Percentiles rank a stretch among this genome's conserved stretches.
Conservation (phyloP, 2,888 invertebrate genomes). For the Cephus spinipes region DNA sequence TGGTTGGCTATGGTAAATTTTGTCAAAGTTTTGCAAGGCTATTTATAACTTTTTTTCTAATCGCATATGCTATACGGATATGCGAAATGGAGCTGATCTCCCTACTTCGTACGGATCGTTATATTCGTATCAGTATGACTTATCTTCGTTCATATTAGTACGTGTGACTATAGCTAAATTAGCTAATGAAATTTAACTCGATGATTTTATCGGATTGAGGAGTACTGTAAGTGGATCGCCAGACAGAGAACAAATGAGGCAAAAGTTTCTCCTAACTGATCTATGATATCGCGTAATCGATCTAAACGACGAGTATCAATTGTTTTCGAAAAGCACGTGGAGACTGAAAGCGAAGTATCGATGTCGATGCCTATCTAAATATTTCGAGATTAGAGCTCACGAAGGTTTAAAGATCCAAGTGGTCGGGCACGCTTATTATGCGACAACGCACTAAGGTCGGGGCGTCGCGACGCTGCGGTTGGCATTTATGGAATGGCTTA, state of each 20-base stretch:
- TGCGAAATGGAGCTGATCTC: no score
- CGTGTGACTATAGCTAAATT: neutral
- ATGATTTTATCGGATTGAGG: neutral
- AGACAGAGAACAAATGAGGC: neutral
- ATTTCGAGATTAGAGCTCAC: neutral
- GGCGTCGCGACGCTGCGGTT: neutral
- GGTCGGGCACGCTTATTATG: neutral
- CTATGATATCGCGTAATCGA: neutral
- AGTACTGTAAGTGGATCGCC: neutral
- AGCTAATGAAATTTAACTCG: neutral
- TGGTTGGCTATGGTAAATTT: no score
- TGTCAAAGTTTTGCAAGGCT: no score
- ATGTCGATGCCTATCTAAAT: neutral
- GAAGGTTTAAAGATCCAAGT: neutral
- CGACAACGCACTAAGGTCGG: neutral
- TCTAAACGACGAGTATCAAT: neutral
- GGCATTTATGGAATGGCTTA: constrained; percentile 11
- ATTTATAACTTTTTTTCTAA: no score
- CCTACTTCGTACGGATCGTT: no score
- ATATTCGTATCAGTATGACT: no score
- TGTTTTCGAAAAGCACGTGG: neutral
- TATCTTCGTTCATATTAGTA: neutral
- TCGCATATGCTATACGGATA: no score
- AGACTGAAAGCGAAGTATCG: neutral
- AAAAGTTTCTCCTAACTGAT: neutral